phyloP scores from a whole-genome alignment of 2,888 invertebrate genomes.

The Plutella xylostella region DNA sequence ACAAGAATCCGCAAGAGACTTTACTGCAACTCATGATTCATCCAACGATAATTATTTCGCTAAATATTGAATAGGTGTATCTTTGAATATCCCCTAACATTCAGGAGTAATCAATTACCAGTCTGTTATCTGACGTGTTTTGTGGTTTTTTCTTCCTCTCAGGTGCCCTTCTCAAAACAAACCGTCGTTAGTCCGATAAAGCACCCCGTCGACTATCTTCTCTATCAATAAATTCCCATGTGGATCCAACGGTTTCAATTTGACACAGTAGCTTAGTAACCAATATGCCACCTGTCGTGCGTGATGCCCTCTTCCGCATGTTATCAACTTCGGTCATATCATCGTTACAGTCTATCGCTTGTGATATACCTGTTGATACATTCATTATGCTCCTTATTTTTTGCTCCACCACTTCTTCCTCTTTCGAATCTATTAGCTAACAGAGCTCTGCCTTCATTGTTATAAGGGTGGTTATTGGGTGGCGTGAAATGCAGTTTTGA shows the following conservation, averaged over 20 bases:
- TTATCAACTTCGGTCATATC: slow-evolving; percentile 24
- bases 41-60: no score
- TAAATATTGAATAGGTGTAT: no score
- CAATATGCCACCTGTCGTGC: slow-evolving; percentile 37
- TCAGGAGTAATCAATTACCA: no score
- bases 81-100: no score
- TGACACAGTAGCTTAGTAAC: slow-evolving; percentile 42
- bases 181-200: slow-evolving; percentile 6
- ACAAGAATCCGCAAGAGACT: no score
- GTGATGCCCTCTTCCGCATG: slow-evolving; percentile 44
- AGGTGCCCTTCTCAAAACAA: no score
- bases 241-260: slow-evolving; percentile 25
- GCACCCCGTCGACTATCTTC: neutral
- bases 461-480: no score
- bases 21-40: no score
- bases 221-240: neutral
- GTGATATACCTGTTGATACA: slow-evolving; percentile 28
- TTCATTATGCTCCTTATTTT: slow-evolving; percentile 31
- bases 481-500: slow-evolving; percentile 16
- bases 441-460: no score
- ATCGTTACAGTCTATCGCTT: slow-evolving; percentile 49
- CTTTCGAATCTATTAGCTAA: no score
- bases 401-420: slow-evolving; percentile 47
- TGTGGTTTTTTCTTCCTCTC: no score
- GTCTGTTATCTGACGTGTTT: no score